Base-by-base conservation (phyloP, 37 sponge, comb jelly and placozoan species). In the Halichondria panicea region DNA sequence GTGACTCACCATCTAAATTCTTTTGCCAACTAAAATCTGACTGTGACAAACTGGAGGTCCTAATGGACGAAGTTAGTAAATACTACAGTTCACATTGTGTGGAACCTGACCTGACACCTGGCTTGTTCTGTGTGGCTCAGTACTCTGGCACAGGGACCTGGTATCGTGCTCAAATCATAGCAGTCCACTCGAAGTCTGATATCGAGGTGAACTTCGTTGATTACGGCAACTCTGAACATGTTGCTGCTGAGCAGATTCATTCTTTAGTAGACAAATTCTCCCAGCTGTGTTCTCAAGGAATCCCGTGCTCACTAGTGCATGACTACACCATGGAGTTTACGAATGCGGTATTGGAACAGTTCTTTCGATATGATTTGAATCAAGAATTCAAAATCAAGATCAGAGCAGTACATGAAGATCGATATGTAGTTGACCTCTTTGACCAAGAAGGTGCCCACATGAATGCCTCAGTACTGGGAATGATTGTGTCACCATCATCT, bases 161-260 rank as follows among this genome's bases (percentile, higher is more conserved):
- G 93, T 88, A 89, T 43, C 58, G 93, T 15, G 90, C 87, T 7
- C 45, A 84, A 53, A 77, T 93, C 3, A 25, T 89, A 0, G 59
- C 71, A 19, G 46, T 84, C 48, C n/a, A 77, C 22, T 13, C 28
- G 3, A 22, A 15, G 11, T 58, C 42, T 8, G 68, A 21, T 24
- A 19, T 63, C 27, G 13, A 30, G 11, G 93, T 92, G 6, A 54
- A 41, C 5, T 88, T 84, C 52, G 66, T 92, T 9, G 93, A 92
- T 50, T 92, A 52, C 42, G 93, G 93, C 5, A 92, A 84, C 70
- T 81, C 78, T 30, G 86, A 84, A 50, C 34, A n/a, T 31, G 76
- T 80, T 2, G 31, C 71, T 55, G 34, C 61, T 3, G 37, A 63
- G 7, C 55, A 72, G 13, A 24, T 86, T 31, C 48, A 64, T 13